Evolutionary conservation across 2,113 vertebrate species (phyloP), one percentile per base, ranked within the genome.

Genomic region (Stomatorhinus ivindoensis): DNA sequence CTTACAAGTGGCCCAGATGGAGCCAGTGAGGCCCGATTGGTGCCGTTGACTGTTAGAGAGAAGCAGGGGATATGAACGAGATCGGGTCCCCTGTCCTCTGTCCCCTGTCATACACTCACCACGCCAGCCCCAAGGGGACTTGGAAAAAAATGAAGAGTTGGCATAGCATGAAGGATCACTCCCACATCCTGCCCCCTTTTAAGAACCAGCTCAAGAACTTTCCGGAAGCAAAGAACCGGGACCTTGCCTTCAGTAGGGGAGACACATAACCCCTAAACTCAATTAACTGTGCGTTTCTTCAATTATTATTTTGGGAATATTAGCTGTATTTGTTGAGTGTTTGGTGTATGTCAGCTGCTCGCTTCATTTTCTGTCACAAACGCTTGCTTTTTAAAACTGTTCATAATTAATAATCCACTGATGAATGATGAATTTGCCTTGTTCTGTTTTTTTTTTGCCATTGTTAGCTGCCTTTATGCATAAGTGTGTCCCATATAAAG

Each of bases 131-230:
- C 50, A 55, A 47, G 42, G n/a, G 85, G 85, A 53, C 92, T 90
- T 89, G 91, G 80, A 87, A 88, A 91, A 51, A 90, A 42, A 80
- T 69, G 91, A 89, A 91, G 73, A 91, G 89, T 90, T 94, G 90
- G 91, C 19, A 21, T n/a, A 86, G 21, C 88, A 91, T 90, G 84
- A 84, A 90, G 65, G 42, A 55, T 35, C 91, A 89, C 85, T 58
- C 87, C 90, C 69, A 90, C 51, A 82, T 91, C 89, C 89, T 76
- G 35, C 69, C 69, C 35, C 31, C 27, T 76, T 76, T 76, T 76
- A 35, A 17, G 27, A 76, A 39, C 35, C 35, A 3, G 13, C 31
- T 39, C 69, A 76, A 76, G 69, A 76, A 39, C 35, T 76, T 39
- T 39, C 35, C 4, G 6, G 35, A 10, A 80, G 31, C 35, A 39